These are phyloP conservation scores for Otus sunia DNA, from an alignment of 2,113 vertebrate genomes.

Conservation along the genomic window DNA sequence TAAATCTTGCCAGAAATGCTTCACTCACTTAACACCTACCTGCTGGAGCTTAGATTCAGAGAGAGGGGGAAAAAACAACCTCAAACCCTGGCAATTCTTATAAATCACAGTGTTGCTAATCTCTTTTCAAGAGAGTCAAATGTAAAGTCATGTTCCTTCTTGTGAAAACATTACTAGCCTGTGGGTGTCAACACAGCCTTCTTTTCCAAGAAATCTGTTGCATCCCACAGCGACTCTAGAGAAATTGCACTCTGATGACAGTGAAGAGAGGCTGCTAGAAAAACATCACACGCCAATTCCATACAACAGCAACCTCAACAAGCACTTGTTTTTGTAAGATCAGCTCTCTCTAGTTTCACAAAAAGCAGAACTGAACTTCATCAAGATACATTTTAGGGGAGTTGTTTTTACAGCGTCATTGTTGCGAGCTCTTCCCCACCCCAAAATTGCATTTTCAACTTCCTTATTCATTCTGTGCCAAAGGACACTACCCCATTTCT, in stretches of 20 bases:
- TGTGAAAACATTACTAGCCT: conserved; percentile 73
- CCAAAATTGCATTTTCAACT: conserved; percentile 26
- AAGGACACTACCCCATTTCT: not conserved
- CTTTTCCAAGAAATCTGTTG: conserved; percentile 74
- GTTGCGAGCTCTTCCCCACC: not conserved
- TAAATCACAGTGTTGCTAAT: conserved; percentile 65
- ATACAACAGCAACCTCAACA: conserved; percentile 43
- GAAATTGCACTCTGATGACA: conserved; percentile 66
- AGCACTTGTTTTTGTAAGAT: conserved; percentile 55
- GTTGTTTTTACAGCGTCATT: not conserved
- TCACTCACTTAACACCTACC: conserved; percentile 66
- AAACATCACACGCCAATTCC: conserved; percentile 51
- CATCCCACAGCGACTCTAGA: conserved; percentile 64
- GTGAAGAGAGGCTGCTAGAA: conserved; percentile 62
- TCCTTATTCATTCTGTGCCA: conserved; percentile 32
- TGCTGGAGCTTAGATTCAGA: conserved; percentile 50
- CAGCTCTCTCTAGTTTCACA: conserved; percentile 28
- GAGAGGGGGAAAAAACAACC: not conserved
- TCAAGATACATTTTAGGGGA: not conserved
- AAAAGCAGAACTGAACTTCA: conserved; percentile 31
- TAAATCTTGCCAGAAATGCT: conserved; percentile 60
- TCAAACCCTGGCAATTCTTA: conserved; percentile 55
- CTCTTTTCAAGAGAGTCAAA: conserved; percentile 68
- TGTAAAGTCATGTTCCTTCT: conserved; percentile 72
- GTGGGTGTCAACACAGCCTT: conserved; percentile 71